Base-by-base conservation (phyloP, 2,888 invertebrate species). In the Chironomus tentans region DNA sequence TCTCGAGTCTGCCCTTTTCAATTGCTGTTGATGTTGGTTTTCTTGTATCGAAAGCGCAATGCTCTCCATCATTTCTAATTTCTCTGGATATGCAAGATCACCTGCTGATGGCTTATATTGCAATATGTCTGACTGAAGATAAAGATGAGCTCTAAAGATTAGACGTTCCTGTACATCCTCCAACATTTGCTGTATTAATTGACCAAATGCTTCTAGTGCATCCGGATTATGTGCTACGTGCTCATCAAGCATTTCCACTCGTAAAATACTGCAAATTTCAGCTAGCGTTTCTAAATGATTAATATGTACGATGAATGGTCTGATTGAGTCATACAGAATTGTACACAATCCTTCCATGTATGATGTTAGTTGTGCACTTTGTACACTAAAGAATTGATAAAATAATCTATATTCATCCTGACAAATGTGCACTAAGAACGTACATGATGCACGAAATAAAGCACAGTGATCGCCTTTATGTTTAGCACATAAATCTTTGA, bases 61-160 rank as follows among this genome's bases (percentile, higher is more conserved):
- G 83, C 88, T 89, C 89, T 97, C 95, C 97, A 99, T 98, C 94
- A 98, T 97, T 83, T 94, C 90, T 78, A 99, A 86, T 83, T 98
- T 98, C 80, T 97, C 95, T 0, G 99, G 99, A 86, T 99, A 99
- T 0, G 98, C 97, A 77, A 99, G 87, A 86, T 99, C 99, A 0
- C 98, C 98, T 4, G 92, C 89, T 12, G 96, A 96, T 0, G 98
- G 95, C 78, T 92, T 89, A 82, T 94, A 94, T 79, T 90, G 88
- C 77, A 93, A 86, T 79, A 99, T 94, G 84, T 99, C 98, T 0
- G 92, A 91, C 76, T 94, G 91, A 77, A 98, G 89, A 83, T 97
- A 98, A 79, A 98, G 89, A 85, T 97, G 94, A 0, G 97, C 94
- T 70, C 98, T 89, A 84, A 97, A 98, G 50, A 98, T 98, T 56